A percentile compares a stretch with the other conserved stretches of the same genome.
Conservation (phyloP, 2,888 invertebrate species). For the Torymus tubicola region DNA sequence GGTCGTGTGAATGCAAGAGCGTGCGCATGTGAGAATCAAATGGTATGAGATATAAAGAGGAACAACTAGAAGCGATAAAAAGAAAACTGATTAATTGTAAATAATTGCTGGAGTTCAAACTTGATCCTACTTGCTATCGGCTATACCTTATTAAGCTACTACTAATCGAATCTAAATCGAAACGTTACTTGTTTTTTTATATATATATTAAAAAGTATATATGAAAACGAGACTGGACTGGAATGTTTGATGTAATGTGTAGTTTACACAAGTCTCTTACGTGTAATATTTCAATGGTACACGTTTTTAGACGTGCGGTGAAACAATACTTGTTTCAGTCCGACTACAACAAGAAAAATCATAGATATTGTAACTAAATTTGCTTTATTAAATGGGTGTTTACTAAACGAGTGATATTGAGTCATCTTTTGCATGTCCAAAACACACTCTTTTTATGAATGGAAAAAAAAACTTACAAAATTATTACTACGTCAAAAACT, state of each 20-base stretch:
- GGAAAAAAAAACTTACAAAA: constrained; percentile 42
- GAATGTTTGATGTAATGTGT: constrained; percentile 60
- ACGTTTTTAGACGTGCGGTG: constrained; percentile 43
- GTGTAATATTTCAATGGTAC: constrained; percentile 47
- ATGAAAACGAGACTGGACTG: constrained; percentile 65
- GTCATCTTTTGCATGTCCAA: constrained; percentile 47
- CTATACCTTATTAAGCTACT: constrained; percentile 68
- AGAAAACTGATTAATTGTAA: constrained; percentile 69
- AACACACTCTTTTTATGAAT: constrained; percentile 13
- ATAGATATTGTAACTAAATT: constrained; percentile 75
- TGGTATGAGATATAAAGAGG: constrained; percentile 41
- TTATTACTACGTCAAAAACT: constrained; percentile 33
- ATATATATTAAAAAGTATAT: constrained; percentile 66
- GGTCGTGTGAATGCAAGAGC: constrained; percentile 47
- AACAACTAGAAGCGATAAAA: constrained; percentile 51
- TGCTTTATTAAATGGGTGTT: constrained; percentile 76
- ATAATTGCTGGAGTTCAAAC: constrained; percentile 74
- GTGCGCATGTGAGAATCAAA: constrained; percentile 53
- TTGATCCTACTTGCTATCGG: constrained; percentile 73
- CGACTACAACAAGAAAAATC: constrained; percentile 61
- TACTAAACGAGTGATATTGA: constrained; percentile 67
- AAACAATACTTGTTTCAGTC: constrained; percentile 58
- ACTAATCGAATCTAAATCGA: constrained; percentile 69
- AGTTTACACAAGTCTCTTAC: constrained; percentile 55
- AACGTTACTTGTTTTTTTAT: constrained; percentile 72